Base-by-base conservation (phyloP, 2,888 invertebrate genomes). In the Mythimna pallens region DNA sequence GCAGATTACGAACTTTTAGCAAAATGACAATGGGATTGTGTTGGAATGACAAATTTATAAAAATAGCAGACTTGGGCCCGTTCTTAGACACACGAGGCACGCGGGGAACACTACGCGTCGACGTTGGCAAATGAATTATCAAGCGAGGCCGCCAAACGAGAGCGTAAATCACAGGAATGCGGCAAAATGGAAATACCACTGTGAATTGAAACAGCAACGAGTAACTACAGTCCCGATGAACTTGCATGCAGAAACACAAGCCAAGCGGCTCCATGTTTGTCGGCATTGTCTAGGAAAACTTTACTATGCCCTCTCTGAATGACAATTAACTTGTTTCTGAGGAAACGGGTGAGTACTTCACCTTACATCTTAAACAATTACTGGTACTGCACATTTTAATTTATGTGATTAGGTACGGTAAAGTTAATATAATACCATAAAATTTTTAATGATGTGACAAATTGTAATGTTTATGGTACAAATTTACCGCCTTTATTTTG, bases 121-220 rank as follows among this genome's bases (percentile, higher is more conserved):
- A 17, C 5, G 1, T 30, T 36, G 36, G 17, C 25, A 25, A 55
- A n/a, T 47, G 8, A 78, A 68, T 30, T 43, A 78, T 58, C 47
- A 55, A 43, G 70, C 20, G 47, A 17, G 17, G 17, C 72, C 70
- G 77, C 73, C 71, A 78, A 83, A 80, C 68, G 71, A 83, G 73
- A 78, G 76, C 77, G 80, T 66, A 54, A 73, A 64, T 69, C 58
- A 65, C 64, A 66, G 62, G 72, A 75, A 80, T 83, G 80, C 73
- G 62, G 58, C 50, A 70, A 65, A 76, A 73, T 71, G 75, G 59
- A 80, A 80, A 80, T 73, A 65, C 40, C 25, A 22, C n/a, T 12
- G 17, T 76, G 63, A 79, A 82, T 71, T 2, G 71, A 62, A 72
- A 70, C 55, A 63, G 52, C 70, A 30, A 68, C 68, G 58, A 65